A percentile compares a stretch with the other conserved stretches of the same genome.
These are phyloP conservation scores for Drosophila pallidifrons DNA, from an alignment of 1,140 invertebrate genomes.

Conservation along the genomic window DNA sequence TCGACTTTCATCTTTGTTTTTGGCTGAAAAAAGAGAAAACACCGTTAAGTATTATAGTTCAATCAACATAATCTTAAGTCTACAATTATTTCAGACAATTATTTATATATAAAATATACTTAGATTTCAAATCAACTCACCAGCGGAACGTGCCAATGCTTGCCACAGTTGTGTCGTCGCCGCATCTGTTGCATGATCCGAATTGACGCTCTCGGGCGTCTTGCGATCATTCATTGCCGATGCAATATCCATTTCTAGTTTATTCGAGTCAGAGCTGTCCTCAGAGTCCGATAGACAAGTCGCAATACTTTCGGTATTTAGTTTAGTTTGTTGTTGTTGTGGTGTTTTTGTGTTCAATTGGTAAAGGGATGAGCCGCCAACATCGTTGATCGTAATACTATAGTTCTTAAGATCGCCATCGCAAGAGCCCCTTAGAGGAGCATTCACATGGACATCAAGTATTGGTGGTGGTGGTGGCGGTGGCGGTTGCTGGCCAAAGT, in stretches of 20 bases:
- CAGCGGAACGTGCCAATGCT: constrained; percentile 85
- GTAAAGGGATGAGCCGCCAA: constrained; percentile 48
- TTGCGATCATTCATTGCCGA: constrained; percentile 72
- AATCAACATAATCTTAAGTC: too few relatives aligned
- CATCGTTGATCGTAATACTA: constrained; percentile 71
- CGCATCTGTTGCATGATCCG: constrained; percentile 86
- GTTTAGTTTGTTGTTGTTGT: constrained; percentile 13
- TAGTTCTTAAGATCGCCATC: constrained; percentile 61
- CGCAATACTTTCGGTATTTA: constrained; percentile 47
- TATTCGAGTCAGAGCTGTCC: constrained; percentile 80
- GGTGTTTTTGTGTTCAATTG: constrained; percentile 48
- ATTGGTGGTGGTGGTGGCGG: constrained; percentile 36
- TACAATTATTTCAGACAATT: too few relatives aligned
- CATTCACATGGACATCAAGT: constrained; percentile 58
- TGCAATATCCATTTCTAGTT: constrained; percentile 80
- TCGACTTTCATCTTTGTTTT: constrained; percentile 86
- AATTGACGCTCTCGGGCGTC: constrained; percentile 86
- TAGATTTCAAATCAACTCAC: constrained; percentile 68
- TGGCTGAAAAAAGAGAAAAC: constrained; percentile 44
- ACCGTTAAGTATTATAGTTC: not conserved
- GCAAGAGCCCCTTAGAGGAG: constrained; percentile 33
- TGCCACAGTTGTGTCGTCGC: constrained; percentile 87
- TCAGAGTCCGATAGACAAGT: constrained; percentile 63
- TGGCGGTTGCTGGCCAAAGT: constrained; percentile 45
- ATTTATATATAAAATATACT: not conserved